These are phyloP conservation scores for Axis porcinus DNA, from an alignment of 2,113 vertebrate species.

Conservation along the genomic window DNA sequence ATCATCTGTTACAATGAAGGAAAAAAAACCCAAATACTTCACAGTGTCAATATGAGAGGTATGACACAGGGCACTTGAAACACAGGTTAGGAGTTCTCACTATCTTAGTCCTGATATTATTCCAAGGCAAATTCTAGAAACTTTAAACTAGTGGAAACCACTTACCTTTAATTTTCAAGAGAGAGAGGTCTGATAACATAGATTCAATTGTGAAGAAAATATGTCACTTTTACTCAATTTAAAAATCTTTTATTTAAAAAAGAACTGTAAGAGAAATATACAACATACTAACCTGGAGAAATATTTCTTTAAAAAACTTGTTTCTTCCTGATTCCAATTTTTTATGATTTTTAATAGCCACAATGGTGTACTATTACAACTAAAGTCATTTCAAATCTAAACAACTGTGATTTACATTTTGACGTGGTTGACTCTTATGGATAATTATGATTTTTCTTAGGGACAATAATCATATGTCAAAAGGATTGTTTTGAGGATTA, in stretches of 20 bases:
- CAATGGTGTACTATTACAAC: neutral
- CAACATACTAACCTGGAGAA: neutral
- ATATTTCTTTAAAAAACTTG: constrained; percentile 3
- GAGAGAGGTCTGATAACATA: neutral
- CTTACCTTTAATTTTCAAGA: constrained; percentile 6
- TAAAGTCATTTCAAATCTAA: constrained; percentile 20
- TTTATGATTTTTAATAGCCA: neutral
- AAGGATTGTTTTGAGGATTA: neutral
- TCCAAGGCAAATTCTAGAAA: neutral
- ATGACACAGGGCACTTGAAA: neutral
- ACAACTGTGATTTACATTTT: neutral
- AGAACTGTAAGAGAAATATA: neutral
- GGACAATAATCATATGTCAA: neutral
- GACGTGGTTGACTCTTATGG: neutral
- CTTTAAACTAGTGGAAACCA: neutral
- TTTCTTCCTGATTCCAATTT: neutral
- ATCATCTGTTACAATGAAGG: neutral
- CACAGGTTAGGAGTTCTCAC: neutral
- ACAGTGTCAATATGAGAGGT: neutral
- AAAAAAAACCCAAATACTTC: neutral
- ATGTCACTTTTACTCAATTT: neutral
- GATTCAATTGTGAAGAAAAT: neutral
- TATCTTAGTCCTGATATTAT: neutral
- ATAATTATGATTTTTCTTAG: constrained; percentile 12
- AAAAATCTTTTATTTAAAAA: neutral